Evolutionary conservation across 2,113 vertebrate genomes (phyloP).

Genomic region (Microcebus jonahi): DNA sequence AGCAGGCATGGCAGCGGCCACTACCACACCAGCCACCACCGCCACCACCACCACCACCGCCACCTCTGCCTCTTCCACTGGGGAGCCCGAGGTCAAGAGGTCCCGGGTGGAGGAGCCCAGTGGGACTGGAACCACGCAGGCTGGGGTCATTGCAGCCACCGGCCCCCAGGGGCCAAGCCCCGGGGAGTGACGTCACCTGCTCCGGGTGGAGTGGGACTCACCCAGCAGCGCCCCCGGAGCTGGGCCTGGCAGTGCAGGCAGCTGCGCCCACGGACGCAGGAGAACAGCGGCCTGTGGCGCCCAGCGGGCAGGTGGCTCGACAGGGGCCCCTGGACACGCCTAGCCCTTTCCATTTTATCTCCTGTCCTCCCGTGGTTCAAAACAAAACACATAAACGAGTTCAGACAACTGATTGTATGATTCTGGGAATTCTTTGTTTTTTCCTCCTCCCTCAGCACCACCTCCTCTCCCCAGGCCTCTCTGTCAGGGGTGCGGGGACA

Average conservation of each 20-base stretch:
- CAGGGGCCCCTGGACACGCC: slow-evolving; percentile 61
- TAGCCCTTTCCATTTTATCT: slow-evolving; percentile 54
- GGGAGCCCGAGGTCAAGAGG: slow-evolving; percentile 92
- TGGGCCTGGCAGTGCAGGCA: slow-evolving; percentile 61
- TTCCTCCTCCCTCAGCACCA: not conserved
- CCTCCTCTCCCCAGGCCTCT: slow-evolving; percentile 56
- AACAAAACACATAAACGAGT: slow-evolving; percentile 69
- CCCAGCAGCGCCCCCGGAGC: slow-evolving; percentile 56
- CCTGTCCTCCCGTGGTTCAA: slow-evolving; percentile 29
- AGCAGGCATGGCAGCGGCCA: not conserved
- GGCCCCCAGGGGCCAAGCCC: slow-evolving; percentile 85
- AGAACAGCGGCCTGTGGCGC: not conserved
- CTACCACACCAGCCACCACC: not conserved
- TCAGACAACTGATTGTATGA: slow-evolving; percentile 86
- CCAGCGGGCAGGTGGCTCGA: too few species aligned
- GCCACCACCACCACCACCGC: not conserved
- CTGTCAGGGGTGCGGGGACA: slow-evolving; percentile 48
- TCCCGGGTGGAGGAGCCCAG: slow-evolving; percentile 90
- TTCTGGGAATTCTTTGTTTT: slow-evolving; percentile 78
- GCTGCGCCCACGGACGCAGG: slow-evolving; percentile 38
- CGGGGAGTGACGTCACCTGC: slow-evolving; percentile 83
- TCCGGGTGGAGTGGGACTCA: slow-evolving; percentile 64
- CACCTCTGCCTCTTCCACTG: slow-evolving; percentile 54
- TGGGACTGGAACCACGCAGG: slow-evolving; percentile 82
- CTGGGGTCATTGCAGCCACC: slow-evolving; percentile 90